phyloP scores from a whole-genome alignment of 1,140 invertebrate species.

The Brachionus rubens region DNA sequence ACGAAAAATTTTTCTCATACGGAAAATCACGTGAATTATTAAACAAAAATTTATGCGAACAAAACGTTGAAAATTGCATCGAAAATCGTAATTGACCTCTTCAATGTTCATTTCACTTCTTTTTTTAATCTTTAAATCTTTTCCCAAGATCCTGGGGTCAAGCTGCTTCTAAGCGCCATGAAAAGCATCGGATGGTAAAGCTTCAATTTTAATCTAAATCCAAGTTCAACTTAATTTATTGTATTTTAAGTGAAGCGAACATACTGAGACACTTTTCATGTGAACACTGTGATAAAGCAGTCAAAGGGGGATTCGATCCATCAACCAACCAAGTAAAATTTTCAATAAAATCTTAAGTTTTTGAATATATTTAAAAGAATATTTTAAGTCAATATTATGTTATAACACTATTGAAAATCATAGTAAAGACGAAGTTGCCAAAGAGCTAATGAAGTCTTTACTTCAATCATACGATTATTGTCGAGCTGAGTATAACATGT shows the following conservation, averaged over 20 bases:
- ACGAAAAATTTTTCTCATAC: slow-evolving; percentile 66
- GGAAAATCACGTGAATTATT: slow-evolving; percentile 66
- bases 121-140: background rate
- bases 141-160: slow-evolving; percentile 72
- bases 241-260: slow-evolving; percentile 46
- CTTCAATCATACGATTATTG: slow-evolving; percentile 47
- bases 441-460: slow-evolving; percentile 1
- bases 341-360: slow-evolving; percentile 53
- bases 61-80: slow-evolving; percentile 72
- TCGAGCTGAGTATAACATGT: slow-evolving; percentile 36
- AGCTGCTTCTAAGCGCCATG: slow-evolving; percentile 78
- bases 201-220: slow-evolving; percentile 45
- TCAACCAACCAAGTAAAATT: slow-evolving; percentile 79
- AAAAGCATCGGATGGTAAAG: slow-evolving; percentile 75
- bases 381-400: slow-evolving; percentile 64
- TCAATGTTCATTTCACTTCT: background rate
- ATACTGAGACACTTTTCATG: slow-evolving; percentile 75
- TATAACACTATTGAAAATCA: slow-evolving; percentile 43
- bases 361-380: slow-evolving; percentile 63
- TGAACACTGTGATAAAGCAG: slow-evolving; percentile 76
- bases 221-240: background rate
- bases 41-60: slow-evolving; percentile 67
- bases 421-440: slow-evolving; percentile 8
- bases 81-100: slow-evolving; percentile 66
- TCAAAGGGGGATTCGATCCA: slow-evolving; percentile 88